Evolutionary conservation across 1,140 invertebrate species (phyloP).

Genomic region (Drosophila grimshawi): DNA sequence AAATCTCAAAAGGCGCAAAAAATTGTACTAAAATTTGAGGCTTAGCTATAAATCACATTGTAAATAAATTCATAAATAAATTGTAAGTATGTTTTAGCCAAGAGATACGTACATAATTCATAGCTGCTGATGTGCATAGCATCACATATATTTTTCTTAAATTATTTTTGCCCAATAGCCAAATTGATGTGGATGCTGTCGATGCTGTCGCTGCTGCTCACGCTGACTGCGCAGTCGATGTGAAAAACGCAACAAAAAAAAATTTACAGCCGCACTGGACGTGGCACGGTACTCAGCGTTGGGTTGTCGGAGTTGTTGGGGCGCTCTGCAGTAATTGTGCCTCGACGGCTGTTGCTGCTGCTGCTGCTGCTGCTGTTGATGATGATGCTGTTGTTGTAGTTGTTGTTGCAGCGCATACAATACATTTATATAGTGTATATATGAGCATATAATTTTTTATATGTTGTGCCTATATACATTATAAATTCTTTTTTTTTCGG

Average conservation of each 20-base stretch:
- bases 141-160: slow-evolving; percentile 82
- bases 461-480: slow-evolving; percentile 72
- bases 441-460: slow-evolving; percentile 41
- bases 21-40: not conserved
- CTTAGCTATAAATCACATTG: not conserved
- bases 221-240: slow-evolving; percentile 34
- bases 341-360: slow-evolving; percentile 41
- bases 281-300: slow-evolving; percentile 23
- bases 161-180: slow-evolving; percentile 80
- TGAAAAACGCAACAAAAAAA: slow-evolving; percentile 26
- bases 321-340: slow-evolving; percentile 46
- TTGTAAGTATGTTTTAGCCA: not conserved
- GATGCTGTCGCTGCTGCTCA: slow-evolving; percentile 12
- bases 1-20: no score
- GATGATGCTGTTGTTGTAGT: slow-evolving; percentile 29
- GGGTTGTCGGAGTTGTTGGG: slow-evolving; percentile 35
- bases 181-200: slow-evolving; percentile 58
- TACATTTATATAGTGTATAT: slow-evolving; percentile 51
- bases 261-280: slow-evolving; percentile 16
- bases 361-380: slow-evolving; percentile 37
- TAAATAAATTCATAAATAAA: not conserved
- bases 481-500: slow-evolving; percentile 61
- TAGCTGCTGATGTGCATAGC: slow-evolving; percentile 84
- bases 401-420: slow-evolving; percentile 34
- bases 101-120: slow-evolving; percentile 82